Percentiles rank a stretch among this genome's conserved stretches.
phyloP scores from a whole-genome alignment of 2,113 vertebrate species.

The Nyctereutes procyonoides region DNA sequence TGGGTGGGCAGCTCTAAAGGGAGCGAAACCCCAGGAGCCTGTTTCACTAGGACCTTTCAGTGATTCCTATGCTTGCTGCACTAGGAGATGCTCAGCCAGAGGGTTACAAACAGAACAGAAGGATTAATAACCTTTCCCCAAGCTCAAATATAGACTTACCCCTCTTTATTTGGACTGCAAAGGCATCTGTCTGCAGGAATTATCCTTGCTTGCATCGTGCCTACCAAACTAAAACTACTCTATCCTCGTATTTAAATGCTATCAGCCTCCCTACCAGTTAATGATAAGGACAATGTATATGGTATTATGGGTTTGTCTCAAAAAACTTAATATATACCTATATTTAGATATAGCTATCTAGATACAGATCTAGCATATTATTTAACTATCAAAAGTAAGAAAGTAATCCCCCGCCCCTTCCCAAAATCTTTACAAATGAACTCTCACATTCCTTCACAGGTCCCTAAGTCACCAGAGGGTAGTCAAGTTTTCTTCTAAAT shows the following conservation, averaged over 20 bases:
- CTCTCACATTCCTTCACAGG: not conserved
- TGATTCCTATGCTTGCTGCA: not conserved
- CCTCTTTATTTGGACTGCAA: not conserved
- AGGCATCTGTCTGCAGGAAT: not conserved
- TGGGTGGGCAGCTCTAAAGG: not conserved
- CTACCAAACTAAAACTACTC: not conserved
- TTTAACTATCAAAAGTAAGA: not conserved
- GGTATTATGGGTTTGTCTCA: not conserved
- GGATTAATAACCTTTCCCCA: not conserved
- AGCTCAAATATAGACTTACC: not conserved
- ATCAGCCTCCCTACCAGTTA: not conserved
- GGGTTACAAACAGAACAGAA: not conserved
- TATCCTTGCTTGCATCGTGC: not conserved
- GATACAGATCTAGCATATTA: not conserved
- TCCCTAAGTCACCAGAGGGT: not conserved
- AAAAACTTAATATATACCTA: not conserved
- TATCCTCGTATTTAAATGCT: not conserved
- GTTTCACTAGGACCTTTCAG: not conserved
- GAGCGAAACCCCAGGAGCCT: accelerated
- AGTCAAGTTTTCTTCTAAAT: not conserved
- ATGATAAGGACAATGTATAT: not conserved
- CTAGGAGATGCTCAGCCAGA: not conserved
- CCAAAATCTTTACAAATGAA: not conserved
- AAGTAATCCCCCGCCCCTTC: not conserved
- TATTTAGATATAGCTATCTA: not conserved